A percentile compares a stretch with the other conserved stretches of the same genome.
These are phyloP conservation scores for Propithecus deckenii DNA, from an alignment of 2,797 vertebrate species.

Conservation along the genomic window DNA sequence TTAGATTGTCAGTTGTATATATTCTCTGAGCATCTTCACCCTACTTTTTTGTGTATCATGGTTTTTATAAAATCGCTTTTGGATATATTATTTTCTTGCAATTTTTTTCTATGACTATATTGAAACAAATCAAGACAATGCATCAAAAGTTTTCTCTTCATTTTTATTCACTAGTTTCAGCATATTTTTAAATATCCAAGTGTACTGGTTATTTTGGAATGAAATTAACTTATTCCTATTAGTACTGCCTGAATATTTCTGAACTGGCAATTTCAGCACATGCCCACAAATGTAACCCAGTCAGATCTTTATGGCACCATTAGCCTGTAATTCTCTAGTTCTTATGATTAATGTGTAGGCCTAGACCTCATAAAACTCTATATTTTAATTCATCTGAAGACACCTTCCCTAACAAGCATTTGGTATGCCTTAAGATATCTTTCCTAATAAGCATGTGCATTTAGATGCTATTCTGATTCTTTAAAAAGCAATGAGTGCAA, in stretches of 20 bases:
- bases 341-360: conserved; percentile 68
- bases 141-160: neutral
- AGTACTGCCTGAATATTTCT: conserved; percentile 36
- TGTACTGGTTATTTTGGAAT: conserved; percentile 8
- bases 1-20: neutral
- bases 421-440: conserved; percentile 76
- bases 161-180: conserved; percentile 18
- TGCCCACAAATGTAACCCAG: conserved; percentile 40
- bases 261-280: conserved; percentile 34
- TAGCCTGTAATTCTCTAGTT: conserved; percentile 71
- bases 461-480: conserved; percentile 78
- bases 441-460: conserved; percentile 76
- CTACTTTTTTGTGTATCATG: neutral
- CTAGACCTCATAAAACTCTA: conserved; percentile 67
- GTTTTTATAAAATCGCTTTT: conserved; percentile 1
- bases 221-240: conserved; percentile 22
- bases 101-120: neutral
- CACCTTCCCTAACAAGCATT: conserved; percentile 77
- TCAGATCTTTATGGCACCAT: conserved; percentile 64
- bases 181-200: conserved; percentile 1
- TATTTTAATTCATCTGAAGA: conserved; percentile 79
- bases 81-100: neutral
- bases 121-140: neutral
- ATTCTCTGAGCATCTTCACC: neutral
- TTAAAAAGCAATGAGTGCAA: conserved; percentile 81